These are phyloP conservation scores for Physeter macrocephalus DNA, from an alignment of 2,113 vertebrate species.

Conservation along the genomic window DNA sequence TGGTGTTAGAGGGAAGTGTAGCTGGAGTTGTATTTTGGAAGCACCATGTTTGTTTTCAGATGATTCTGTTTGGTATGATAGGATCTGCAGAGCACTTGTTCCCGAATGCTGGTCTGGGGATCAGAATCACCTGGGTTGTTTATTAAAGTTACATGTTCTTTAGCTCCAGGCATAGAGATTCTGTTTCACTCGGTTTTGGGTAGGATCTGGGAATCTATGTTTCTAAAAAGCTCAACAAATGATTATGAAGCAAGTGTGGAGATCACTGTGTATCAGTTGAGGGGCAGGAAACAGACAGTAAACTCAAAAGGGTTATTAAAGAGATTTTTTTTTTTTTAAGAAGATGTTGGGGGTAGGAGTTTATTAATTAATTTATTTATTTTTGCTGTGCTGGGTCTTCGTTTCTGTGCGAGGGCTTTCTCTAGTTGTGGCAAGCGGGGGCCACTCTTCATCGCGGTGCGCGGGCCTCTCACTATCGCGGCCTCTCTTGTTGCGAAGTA, in stretches of 20 bases:
- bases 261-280: background rate
- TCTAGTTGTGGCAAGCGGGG: too few relatives aligned
- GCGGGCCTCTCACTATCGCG: too few relatives aligned
- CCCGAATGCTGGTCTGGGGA: background rate
- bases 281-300: background rate
- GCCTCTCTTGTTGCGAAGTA: too few relatives aligned
- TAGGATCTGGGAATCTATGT: background rate
- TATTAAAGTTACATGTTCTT: background rate
- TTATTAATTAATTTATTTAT: too few relatives aligned
- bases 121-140: background rate
- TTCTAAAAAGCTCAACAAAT: background rate
- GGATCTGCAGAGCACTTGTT: background rate
- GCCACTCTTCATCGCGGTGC: too few relatives aligned
- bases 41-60: background rate
- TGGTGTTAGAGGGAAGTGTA: background rate
- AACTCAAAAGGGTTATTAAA: background rate
- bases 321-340: conserved; percentile 22
- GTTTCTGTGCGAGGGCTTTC: too few relatives aligned
- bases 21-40: background rate
- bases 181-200: background rate
- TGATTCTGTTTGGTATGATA: background rate
- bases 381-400: too few relatives aligned
- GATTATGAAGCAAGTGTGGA: background rate
- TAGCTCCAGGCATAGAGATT: background rate
- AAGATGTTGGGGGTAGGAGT: too few relatives aligned